These are phyloP conservation scores for Callionymus lyra DNA, from an alignment of 2,113 vertebrate species.

Conservation along the genomic window DNA sequence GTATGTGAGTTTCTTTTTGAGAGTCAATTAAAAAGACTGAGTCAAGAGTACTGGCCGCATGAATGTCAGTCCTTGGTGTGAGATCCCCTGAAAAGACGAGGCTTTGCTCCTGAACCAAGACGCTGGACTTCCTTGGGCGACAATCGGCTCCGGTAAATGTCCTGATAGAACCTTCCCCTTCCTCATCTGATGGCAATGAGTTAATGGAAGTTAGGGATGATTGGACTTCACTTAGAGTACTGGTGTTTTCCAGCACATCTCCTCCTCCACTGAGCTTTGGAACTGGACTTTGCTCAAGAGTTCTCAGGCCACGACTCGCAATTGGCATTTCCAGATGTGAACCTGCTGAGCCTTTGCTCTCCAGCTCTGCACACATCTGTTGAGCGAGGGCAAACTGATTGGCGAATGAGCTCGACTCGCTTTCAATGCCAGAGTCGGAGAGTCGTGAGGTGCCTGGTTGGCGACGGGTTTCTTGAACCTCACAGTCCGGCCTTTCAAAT, in stretches of 20 bases:
- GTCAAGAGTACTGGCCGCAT: slow-evolving; percentile 6
- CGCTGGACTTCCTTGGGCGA: slow-evolving; percentile 62
- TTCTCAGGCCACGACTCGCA: slow-evolving; percentile 65
- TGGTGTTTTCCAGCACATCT: slow-evolving; percentile 80
- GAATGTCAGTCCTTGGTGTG: slow-evolving; percentile 6
- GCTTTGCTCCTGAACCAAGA: slow-evolving; percentile 73
- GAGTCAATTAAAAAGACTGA: slow-evolving; percentile 4
- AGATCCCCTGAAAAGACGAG: slow-evolving; percentile 67
- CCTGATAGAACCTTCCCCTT: slow-evolving; percentile 77
- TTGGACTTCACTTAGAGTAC: slow-evolving; percentile 85
- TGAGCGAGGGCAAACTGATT: slow-evolving; percentile 71
- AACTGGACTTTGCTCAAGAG: slow-evolving; percentile 67
- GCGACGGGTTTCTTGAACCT: slow-evolving; percentile 11
- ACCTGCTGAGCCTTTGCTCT: slow-evolving; percentile 46
- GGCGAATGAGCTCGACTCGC: slow-evolving; percentile 89
- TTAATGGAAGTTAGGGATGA: slow-evolving; percentile 98
- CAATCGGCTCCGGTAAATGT: slow-evolving; percentile 64
- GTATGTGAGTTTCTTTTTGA: slow-evolving; percentile 42
- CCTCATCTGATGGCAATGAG: slow-evolving; percentile 90
- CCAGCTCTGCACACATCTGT: slow-evolving; percentile 52
- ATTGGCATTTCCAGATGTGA: slow-evolving; percentile 64
- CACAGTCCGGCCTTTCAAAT: slow-evolving; percentile 28
- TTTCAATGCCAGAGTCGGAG: slow-evolving; percentile 94
- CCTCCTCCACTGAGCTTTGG: slow-evolving; percentile 59
- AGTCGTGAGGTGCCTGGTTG: slow-evolving; percentile 72